These are phyloP conservation scores for Gobius niger DNA, from an alignment of 2,113 vertebrate genomes.

Conservation along the genomic window DNA sequence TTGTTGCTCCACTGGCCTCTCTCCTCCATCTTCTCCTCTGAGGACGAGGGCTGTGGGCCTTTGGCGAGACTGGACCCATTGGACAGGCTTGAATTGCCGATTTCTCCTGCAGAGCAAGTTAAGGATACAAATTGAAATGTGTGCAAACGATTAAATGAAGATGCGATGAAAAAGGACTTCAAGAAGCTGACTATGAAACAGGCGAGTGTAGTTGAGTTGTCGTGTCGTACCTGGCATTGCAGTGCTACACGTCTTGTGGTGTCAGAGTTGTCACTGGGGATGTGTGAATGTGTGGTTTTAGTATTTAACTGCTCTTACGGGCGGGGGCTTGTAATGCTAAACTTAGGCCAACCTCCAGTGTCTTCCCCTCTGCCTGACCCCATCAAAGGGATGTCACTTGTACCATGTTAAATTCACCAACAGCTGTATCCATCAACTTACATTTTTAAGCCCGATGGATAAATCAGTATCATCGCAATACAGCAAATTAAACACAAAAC, in stretches of 20 bases:
- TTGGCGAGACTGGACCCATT: slow-evolving; percentile 74
- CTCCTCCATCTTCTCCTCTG: slow-evolving; percentile 78
- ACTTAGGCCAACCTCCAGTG: slow-evolving; percentile 80
- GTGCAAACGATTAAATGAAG: not conserved
- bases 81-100: slow-evolving; percentile 61
- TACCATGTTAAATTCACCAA: not conserved
- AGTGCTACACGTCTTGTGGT: not conserved
- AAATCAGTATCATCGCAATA: no score
- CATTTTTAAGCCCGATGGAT: no score
- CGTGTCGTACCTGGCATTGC: slow-evolving; percentile 56
- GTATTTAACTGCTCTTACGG: slow-evolving; percentile 75
- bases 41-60: slow-evolving; percentile 39
- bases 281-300: slow-evolving; percentile 59
- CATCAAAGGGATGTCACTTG: slow-evolving; percentile 5
- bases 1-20: slow-evolving; percentile 92
- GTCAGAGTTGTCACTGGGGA: slow-evolving; percentile 14
- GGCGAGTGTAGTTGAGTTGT: no score
- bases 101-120: slow-evolving; percentile 67
- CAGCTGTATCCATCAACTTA: no score
- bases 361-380: slow-evolving; percentile 47
- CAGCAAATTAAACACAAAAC: no score
- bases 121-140: not conserved
- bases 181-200: not conserved
- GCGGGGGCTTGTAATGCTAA: slow-evolving; percentile 81
- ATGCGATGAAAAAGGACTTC: not conserved